Evolutionary conservation across 2,797 vertebrate genomes (phyloP).

Genomic region (Lagorchestes hirsutus): DNA sequence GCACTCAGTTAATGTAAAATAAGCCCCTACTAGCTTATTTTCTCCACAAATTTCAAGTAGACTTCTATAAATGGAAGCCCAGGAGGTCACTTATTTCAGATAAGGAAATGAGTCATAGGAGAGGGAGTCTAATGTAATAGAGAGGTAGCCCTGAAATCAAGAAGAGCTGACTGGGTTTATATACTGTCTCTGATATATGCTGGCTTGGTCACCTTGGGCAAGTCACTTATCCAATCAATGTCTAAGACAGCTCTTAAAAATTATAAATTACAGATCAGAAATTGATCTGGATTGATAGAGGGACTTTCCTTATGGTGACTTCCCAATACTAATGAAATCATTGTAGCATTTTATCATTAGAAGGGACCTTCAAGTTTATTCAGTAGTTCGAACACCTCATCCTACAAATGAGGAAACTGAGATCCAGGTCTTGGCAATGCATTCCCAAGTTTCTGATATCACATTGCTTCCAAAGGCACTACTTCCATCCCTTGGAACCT

Average conservation of each 20-base stretch:
- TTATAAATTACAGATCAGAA: not conserved
- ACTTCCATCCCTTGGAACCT: not conserved
- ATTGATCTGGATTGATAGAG: not conserved
- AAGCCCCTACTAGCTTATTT: not conserved
- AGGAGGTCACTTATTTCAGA: constrained; percentile 44
- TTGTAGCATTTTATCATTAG: not conserved
- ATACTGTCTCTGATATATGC: not conserved
- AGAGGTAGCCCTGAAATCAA: not conserved
- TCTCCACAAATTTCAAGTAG: not conserved
- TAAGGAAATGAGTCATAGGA: not conserved
- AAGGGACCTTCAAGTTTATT: not conserved
- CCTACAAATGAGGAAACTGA: not conserved
- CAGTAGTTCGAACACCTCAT: not conserved
- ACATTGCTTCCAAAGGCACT: constrained; percentile 16
- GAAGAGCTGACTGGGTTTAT: not conserved
- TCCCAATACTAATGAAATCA: not conserved
- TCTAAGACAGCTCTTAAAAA: not conserved
- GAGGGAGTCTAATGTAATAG: not conserved
- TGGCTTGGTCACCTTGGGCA: not conserved
- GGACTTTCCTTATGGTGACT: not conserved
- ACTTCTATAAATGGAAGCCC: not conserved
- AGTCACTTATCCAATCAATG: not conserved
- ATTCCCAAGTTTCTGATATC: constrained; percentile 18
- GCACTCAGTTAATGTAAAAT: constrained; percentile 3
- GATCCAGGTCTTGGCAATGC: not conserved